Percentiles rank a stretch among this genome's conserved stretches.
These are phyloP conservation scores for Dinoponera quadriceps DNA, from an alignment of 1,140 invertebrate genomes.

Conservation along the genomic window DNA sequence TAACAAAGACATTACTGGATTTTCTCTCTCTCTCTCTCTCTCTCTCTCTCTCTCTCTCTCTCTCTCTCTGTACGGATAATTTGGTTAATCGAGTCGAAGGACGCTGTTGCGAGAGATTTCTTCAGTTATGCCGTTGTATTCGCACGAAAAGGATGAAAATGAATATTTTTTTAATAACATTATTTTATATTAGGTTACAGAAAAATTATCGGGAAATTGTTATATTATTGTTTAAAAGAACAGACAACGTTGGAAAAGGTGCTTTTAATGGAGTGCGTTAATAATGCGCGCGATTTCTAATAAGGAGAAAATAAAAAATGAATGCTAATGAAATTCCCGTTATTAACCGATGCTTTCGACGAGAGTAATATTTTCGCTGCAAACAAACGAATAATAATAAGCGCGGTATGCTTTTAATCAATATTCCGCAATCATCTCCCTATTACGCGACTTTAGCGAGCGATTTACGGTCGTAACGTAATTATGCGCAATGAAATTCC, in stretches of 20 bases:
- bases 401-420: conserved; percentile 24
- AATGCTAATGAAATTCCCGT: conserved; percentile 3
- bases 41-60: no score
- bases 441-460: conserved; percentile 24
- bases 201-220: no score
- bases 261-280: no score
- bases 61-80: not conserved
- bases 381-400: conserved; percentile 34
- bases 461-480: conserved; percentile 18
- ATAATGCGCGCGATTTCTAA: not conserved
- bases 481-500: conserved; percentile 38
- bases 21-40: no score
- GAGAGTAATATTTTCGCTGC: conserved; percentile 11
- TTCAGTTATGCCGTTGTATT: no score
- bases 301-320: conserved; percentile 4
- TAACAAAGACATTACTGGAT: conserved; percentile 48
- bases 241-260: no score
- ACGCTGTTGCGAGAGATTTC: not conserved
- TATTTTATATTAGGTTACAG: no score
- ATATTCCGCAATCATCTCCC: conserved; percentile 28
- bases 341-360: conserved; percentile 13
- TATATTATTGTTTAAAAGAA: no score
- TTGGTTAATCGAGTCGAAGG: conserved; percentile 20
- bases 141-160: no score
- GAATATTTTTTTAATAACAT: no score